Base-by-base conservation (phyloP, 2,797 vertebrate species). In the Philypnodon macrostomus region DNA sequence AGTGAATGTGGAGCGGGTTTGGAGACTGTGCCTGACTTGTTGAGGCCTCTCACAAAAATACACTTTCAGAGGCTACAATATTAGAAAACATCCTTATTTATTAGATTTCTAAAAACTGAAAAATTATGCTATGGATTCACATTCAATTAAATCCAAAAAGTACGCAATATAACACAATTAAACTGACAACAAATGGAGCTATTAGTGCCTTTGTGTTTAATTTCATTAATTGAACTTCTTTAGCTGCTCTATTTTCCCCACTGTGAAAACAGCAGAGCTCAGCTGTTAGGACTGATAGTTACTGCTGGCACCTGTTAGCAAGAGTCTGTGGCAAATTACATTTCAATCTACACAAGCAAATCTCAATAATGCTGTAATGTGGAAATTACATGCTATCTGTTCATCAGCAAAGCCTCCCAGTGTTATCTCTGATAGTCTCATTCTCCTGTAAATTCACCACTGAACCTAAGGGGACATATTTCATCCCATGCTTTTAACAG, bases 1-100 rank as follows among this genome's bases (percentile, higher is more conserved):
- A 53, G 31, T 19, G 42, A 68, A 68, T 7, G 10, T 7, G 24
- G 16, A 67, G 64, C 41, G 26, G 40, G 32, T 46, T 30, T 31
- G 34, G 24, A 57, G 33, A 7, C 42, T 40, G 53, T 18, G 49
- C 18, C 24, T 57, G 41, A 47, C 23, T 50, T 49, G 4, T 4
- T 26, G 49, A 52, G 32, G 19, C 9, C 4, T 29, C 58, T 45
- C 36, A 29, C 42, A 24, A 47, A 53, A 42, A 51, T 0, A n/a
- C 30, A 32, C 16, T 49, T 16, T 19, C n/a, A 44, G 19, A 26
- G 21, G n/a, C 7, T n/a, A 23, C 38, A 40, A 21, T n/a, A 5
- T 2, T 18, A 0, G 1, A 58, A 35, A 52, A 12, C 16, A n/a
- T n/a, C n/a, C n/a, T n/a, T n/a, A n/a, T n/a, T n/a, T n/a, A n/a